phyloP scores from a whole-genome alignment of 2,797 vertebrate species.

The Todus mexicanus region DNA sequence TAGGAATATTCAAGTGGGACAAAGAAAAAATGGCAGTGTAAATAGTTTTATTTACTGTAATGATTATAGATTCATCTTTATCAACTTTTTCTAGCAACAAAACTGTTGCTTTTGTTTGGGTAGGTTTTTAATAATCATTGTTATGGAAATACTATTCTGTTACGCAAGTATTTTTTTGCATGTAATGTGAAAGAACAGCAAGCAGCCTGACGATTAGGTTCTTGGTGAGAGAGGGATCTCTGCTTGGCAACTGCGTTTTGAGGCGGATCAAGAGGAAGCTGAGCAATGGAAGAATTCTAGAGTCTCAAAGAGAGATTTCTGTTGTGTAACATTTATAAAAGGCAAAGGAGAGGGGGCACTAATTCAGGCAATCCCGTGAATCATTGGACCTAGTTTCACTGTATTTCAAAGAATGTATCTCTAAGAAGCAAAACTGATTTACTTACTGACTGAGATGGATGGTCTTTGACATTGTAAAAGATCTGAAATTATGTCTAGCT shows the following conservation, averaged over 20 bases:
- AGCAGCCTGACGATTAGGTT: background rate
- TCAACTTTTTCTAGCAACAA: background rate
- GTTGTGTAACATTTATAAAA: background rate
- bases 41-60: background rate
- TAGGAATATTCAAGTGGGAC: background rate
- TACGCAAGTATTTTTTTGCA: background rate
- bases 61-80: background rate
- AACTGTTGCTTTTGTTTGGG: background rate
- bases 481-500: background rate
- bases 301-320: background rate
- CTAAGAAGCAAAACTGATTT: background rate
- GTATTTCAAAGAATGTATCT: background rate
- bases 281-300: background rate
- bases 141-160: background rate
- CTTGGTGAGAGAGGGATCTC: background rate
- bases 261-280: background rate
- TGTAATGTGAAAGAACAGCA: background rate
- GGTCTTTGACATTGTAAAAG: background rate
- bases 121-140: background rate
- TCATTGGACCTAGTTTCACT: background rate
- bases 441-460: background rate
- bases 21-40: background rate
- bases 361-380: background rate
- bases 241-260: background rate
- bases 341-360: background rate